Percentiles rank a stretch among this genome's conserved stretches.
phyloP scores from a whole-genome alignment of 1,140 invertebrate species.

The Cherax quadricarinatus region DNA sequence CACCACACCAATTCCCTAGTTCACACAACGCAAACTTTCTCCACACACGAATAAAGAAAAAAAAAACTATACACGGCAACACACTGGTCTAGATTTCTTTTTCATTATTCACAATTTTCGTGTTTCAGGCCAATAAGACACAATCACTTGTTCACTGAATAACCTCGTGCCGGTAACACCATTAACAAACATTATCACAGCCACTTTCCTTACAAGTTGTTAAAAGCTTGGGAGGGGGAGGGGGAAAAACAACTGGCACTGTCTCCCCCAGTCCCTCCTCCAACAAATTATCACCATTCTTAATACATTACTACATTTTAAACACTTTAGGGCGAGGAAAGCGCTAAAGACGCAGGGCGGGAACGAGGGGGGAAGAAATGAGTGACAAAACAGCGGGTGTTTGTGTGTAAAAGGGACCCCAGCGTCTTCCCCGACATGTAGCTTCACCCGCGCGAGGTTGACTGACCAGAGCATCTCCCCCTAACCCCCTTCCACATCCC shows the following conservation, averaged over 20 bases:
- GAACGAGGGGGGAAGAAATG: too few species aligned
- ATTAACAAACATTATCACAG: not conserved
- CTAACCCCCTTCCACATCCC: conserved; percentile 21
- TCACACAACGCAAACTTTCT: conserved; percentile 68
- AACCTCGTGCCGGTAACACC: not conserved
- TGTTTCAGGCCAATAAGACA: not conserved
- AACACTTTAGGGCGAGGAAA: not conserved
- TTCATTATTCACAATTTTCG: conserved; percentile 11
- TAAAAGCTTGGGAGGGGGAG: too few species aligned
- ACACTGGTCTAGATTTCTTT: conserved; percentile 45
- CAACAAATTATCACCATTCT: conserved; percentile 16
- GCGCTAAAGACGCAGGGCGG: not conserved
- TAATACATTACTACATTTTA: too few species aligned
- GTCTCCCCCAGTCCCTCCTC: not conserved
- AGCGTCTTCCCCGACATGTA: conserved; percentile 58
- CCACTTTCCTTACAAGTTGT: not conserved
- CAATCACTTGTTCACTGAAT: not conserved
- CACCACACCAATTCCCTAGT: conserved; percentile 36
- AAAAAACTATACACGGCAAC: conserved; percentile 52
- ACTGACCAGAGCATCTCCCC: conserved; percentile 72
- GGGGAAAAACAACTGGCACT: conserved; percentile 2
- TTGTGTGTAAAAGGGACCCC: conserved; percentile 42
- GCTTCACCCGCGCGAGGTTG: conserved; percentile 69
- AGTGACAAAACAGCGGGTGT: conserved; percentile 44
- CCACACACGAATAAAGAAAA: conserved; percentile 38